Percentiles rank a stretch among this genome's conserved stretches.
Evolutionary conservation across 2,113 vertebrate genomes (phyloP).

Genomic region (Struthidea cinerea): DNA sequence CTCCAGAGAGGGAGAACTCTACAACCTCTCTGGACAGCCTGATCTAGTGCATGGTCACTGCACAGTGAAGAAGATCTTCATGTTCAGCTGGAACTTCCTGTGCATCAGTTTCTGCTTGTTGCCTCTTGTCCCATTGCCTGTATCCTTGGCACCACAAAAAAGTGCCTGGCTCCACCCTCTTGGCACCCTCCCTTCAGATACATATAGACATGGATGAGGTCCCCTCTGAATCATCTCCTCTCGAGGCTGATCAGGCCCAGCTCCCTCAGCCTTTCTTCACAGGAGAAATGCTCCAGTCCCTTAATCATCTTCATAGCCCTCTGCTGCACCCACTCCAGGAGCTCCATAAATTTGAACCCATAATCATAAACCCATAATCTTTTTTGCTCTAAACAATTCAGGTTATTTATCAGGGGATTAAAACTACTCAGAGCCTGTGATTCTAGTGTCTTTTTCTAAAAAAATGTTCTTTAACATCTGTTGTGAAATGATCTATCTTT

Average conservation of each 20-base stretch:
- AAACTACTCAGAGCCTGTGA: neutral
- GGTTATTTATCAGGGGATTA: neutral
- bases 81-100: neutral
- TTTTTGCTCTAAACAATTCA: neutral
- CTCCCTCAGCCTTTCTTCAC: neutral
- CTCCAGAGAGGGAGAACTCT: neutral
- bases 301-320: neutral
- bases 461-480: neutral
- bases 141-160: neutral
- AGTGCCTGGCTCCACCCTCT: neutral
- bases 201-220: neutral
- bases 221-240: neutral
- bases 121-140: neutral
- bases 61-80: neutral
- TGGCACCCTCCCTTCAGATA: neutral
- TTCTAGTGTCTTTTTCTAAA: neutral
- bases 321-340: neutral
- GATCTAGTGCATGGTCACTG: neutral
- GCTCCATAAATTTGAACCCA: neutral
- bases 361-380: neutral
- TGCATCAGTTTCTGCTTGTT: neutral
- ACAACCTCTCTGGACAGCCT: neutral
- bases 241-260: neutral
- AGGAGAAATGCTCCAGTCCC: neutral
- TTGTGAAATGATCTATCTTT: neutral